Base-by-base conservation (phyloP, 2,888 invertebrate genomes). In the Scaptomyza parva region DNA sequence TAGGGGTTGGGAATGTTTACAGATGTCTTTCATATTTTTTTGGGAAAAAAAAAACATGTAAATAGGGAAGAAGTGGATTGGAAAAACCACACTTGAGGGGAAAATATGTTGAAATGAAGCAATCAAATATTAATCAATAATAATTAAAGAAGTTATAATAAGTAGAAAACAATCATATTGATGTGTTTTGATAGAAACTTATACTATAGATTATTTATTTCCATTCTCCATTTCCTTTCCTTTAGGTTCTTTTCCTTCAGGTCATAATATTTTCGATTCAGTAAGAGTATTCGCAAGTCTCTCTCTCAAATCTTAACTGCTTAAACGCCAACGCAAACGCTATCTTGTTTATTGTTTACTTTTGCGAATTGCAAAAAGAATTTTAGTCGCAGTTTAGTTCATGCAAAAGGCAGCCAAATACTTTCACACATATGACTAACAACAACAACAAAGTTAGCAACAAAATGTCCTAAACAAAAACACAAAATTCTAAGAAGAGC, bases 291-390 rank as follows among this genome's bases (percentile, higher is more conserved):
- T 39, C 11, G 1, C 7, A 11, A 8, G 26, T 37, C 35, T 14
- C 37, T 17, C 9, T n/a, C 17, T 9, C 37, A 22, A 0, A 2
- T 35, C 14, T 30, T 11, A 2, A 5, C 11, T 28, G 11, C 11
- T 2, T 24, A 6, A 0, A 6, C 22, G 22, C 24, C 24, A 14
- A 39, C n/a, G 40, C 14, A 20, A 20, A 20, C 18, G 11, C 24
- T 48, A 53, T 53, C 43, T 67, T 37, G 18, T 62, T 44, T 53
- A 24, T 37, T 41, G 30, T 20, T 71, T 20, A 41, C 22, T 47
- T 43, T 35, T 7, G 17, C 37, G 12, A 35, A 50, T 43, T 33
- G 11, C 26, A 39, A 39, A 39, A 39, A 33, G n/a, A 28, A 43
- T 20, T 41, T 51, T 28, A 54, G 51, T 30, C 30, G 14, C 44